These are phyloP conservation scores for Falco concolor DNA, from an alignment of 2,797 vertebrate genomes.

Conservation along the genomic window DNA sequence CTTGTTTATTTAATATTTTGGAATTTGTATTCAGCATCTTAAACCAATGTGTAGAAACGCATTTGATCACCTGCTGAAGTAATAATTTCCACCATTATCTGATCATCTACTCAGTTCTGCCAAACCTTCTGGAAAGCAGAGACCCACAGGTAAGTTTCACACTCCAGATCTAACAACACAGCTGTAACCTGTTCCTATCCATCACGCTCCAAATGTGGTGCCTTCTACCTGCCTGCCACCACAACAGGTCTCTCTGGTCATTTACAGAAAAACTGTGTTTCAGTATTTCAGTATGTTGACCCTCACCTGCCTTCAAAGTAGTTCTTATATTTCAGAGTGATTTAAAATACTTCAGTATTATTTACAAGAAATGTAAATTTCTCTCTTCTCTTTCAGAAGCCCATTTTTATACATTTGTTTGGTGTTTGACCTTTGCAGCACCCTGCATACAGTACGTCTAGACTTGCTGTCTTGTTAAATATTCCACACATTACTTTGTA, in stretches of 20 bases:
- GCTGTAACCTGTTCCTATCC: not conserved
- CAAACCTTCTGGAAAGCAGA: not conserved
- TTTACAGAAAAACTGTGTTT: not conserved
- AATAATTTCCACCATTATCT: not conserved
- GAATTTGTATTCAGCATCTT: not conserved
- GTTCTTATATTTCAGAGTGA: not conserved
- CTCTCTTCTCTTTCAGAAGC: not conserved
- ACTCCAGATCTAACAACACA: not conserved
- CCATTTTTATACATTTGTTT: not conserved
- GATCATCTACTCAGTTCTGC: not conserved
- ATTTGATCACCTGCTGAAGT: not conserved
- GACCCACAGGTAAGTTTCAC: not conserved
- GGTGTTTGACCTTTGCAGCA: not conserved
- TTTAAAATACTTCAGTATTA: not conserved
- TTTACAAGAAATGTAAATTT: not conserved
- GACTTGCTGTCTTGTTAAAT: not conserved
- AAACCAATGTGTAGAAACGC: not conserved
- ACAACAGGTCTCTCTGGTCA: rapidly evolving
- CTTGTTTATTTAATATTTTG: not conserved
- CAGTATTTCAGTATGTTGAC: not conserved
- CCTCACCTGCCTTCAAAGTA: not conserved
- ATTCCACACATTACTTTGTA: not conserved
- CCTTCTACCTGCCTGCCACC: not conserved
- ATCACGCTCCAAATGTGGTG: no score
- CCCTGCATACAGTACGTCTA: not conserved